These are phyloP conservation scores for Ptychochromis oligacanthus DNA, from an alignment of 2,113 vertebrate species.

Conservation along the genomic window DNA sequence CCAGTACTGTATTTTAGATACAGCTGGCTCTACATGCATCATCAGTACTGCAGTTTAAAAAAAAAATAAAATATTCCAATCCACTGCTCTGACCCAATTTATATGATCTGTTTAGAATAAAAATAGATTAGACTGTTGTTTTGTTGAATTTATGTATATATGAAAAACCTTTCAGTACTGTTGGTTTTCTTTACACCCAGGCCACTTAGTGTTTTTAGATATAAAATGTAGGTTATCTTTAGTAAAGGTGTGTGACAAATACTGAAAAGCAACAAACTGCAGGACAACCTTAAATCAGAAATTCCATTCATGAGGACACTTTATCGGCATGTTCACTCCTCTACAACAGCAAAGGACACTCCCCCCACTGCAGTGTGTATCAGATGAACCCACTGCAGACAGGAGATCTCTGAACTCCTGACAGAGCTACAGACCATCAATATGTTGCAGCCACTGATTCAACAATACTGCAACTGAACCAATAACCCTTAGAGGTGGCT, in stretches of 20 bases:
- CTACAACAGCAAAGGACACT: slow-evolving; percentile 7
- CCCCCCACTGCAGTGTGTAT: slow-evolving; percentile 25
- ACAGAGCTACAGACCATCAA: slow-evolving; percentile 39
- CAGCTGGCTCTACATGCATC: not conserved
- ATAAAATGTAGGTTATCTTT: not conserved
- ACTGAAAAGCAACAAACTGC: not conserved
- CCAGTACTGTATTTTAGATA: slow-evolving; percentile 33
- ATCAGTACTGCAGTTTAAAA: slow-evolving; percentile 18
- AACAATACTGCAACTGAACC: slow-evolving; percentile 16
- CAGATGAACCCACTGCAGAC: slow-evolving; percentile 25
- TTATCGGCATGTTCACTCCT: not conserved
- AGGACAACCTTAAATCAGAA: not conserved
- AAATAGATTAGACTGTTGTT: slow-evolving; percentile 42
- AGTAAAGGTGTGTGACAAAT: not conserved
- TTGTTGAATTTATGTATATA: slow-evolving; percentile 16
- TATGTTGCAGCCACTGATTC: slow-evolving; percentile 27
- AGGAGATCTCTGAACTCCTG: slow-evolving; percentile 37
- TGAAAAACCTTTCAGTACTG: not conserved
- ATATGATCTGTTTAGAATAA: slow-evolving; percentile 36
- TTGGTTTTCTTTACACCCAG: not conserved
- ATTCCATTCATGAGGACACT: not conserved
- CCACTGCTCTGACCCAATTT: slow-evolving; percentile 58
- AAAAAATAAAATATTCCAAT: slow-evolving; percentile 22
- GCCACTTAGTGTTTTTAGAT: not conserved
- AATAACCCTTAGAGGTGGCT: slow-evolving; percentile 3